Evolutionary conservation across 37 sponge, comb jelly and placozoan species (phyloP).

Genomic region (Oscarella lobularis): DNA sequence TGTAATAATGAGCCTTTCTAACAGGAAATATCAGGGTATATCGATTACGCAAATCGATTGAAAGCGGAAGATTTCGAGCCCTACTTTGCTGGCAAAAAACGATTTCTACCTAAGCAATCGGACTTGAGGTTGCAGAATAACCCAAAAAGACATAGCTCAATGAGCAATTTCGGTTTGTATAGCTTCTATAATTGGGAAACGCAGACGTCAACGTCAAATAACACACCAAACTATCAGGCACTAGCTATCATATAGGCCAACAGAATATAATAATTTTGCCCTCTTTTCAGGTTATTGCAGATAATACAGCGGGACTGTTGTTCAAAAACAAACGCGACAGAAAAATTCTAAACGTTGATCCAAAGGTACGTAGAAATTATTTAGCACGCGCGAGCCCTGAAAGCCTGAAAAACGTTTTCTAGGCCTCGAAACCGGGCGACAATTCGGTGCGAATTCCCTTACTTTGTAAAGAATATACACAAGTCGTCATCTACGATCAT

Average conservation of each 20-base stretch:
- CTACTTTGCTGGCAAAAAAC: conserved; percentile 64
- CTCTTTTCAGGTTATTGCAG: conserved; percentile 66
- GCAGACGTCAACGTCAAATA: conserved; percentile 60
- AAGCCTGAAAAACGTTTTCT: no score
- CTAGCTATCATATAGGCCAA: background rate
- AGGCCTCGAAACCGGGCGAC: no score
- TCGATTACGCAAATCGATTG: conserved; percentile 89
- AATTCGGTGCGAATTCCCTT: no score
- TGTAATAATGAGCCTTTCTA: background rate
- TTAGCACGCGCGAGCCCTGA: no score
- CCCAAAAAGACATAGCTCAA: background rate
- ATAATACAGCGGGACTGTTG: conserved; percentile 57
- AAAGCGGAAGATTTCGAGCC: conserved; percentile 90
- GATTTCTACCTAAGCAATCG: conserved; percentile 70
- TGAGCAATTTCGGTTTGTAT: background rate
- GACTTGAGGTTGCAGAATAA: conserved; percentile 31
- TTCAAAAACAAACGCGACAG: conserved; percentile 94
- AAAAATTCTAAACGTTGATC: conserved; percentile 85
- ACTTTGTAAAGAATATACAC: no score
- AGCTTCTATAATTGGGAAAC: conserved; percentile 99
- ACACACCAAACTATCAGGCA: conserved; percentile 80
- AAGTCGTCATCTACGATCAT: no score
- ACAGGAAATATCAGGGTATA: conserved; percentile 86
- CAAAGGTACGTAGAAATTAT: conserved; percentile 57
- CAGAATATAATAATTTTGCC: background rate